A percentile compares a stretch with the other conserved stretches of the same genome.
phyloP scores from a whole-genome alignment of 2,888 invertebrate species.

The Fragum fragum region DNA sequence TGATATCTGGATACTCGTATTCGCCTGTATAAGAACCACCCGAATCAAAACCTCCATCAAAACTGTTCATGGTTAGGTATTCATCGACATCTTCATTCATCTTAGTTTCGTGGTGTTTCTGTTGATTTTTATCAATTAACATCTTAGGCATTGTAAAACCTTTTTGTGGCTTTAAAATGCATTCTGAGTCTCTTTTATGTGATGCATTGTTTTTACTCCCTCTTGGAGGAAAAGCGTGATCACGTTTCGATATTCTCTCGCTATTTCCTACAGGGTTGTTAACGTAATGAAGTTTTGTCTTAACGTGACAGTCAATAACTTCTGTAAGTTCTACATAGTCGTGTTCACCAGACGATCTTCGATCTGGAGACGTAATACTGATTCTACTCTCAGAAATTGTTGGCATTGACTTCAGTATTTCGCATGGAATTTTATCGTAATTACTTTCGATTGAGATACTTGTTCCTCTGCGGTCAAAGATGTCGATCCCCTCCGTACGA shows the following conservation, averaged over 20 bases:
- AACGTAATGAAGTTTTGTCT: background rate
- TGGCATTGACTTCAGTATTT: background rate
- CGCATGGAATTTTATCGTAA: background rate
- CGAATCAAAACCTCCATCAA: background rate
- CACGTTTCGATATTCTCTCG: background rate
- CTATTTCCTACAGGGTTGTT: background rate
- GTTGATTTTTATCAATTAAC: background rate
- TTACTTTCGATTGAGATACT: background rate
- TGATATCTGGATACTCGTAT: too few relatives aligned
- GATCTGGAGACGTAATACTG: background rate
- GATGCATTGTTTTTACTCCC: background rate
- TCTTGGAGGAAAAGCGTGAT: background rate
- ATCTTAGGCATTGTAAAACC: background rate
- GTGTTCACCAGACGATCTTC: background rate
- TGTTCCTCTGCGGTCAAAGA: background rate
- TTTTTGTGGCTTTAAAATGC: background rate
- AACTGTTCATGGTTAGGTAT: background rate
- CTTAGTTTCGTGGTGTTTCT: background rate
- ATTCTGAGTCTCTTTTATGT: background rate
- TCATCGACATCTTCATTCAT: background rate
- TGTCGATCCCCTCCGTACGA: too few relatives aligned
- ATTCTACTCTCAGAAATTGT: background rate
- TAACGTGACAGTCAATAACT: background rate
- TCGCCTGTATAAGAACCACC: too few relatives aligned
- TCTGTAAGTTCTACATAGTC: background rate